A percentile compares a stretch with the other conserved stretches of the same genome.
Conservation (phyloP, 2,113 vertebrate genomes). For the Gymnobelideus leadbeateri region DNA sequence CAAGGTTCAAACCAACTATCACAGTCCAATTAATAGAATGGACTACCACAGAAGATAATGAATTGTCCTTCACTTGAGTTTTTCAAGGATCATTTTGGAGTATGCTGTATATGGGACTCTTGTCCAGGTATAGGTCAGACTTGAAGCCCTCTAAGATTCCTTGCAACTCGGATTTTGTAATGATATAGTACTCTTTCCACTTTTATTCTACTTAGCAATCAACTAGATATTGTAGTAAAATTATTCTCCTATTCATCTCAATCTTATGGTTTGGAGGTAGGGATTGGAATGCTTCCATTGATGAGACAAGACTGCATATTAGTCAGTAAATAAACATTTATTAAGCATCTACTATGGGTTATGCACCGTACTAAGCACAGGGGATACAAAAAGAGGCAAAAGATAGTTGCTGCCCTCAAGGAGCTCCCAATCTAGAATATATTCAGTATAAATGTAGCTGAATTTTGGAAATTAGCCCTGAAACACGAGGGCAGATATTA, state of each 20-base stretch:
- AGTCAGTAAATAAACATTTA: neutral
- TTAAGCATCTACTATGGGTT: neutral
- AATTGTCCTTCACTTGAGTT: neutral
- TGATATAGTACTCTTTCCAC: neutral
- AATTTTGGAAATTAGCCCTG: neutral
- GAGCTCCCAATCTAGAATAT: neutral
- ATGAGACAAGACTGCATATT: neutral
- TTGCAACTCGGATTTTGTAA: neutral
- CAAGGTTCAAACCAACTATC: neutral
- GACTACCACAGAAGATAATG: neutral
- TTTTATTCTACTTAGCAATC: neutral
- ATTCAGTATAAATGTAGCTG: neutral
- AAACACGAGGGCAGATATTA: neutral
- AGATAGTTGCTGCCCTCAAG: neutral
- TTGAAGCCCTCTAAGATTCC: neutral
- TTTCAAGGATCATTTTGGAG: neutral
- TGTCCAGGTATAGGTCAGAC: neutral
- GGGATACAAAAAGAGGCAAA: neutral
- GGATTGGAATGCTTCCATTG: neutral
- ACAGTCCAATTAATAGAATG: neutral
- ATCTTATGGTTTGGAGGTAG: neutral
- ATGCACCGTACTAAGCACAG: neutral
- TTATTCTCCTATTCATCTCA: neutral
- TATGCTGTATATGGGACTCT: neutral
- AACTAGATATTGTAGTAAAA: neutral